phyloP scores from a whole-genome alignment of 1,140 invertebrate species.

The Bilobella aurantiaca region DNA sequence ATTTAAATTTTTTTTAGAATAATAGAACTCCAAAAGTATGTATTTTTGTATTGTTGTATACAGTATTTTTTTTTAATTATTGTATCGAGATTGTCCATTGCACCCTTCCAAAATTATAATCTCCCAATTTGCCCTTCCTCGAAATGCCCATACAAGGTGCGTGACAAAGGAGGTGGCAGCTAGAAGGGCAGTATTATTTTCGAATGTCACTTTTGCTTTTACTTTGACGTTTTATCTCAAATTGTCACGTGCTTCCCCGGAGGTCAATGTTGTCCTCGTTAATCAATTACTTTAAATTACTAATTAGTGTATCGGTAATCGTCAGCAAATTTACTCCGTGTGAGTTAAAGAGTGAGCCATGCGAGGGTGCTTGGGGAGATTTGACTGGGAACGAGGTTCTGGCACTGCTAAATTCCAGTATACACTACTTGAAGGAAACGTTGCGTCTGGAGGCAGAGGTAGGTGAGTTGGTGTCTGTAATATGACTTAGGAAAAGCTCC shows the following conservation, averaged over 20 bases:
- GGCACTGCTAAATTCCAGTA: neutral
- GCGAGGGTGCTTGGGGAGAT: neutral
- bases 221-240: neutral
- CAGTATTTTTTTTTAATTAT: too few relatives aligned
- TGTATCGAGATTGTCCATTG: too few relatives aligned
- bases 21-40: too few relatives aligned
- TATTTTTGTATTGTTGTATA: too few relatives aligned
- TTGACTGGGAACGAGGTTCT: neutral
- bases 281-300: neutral
- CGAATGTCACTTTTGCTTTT: neutral
- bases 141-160: too few relatives aligned
- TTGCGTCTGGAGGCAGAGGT: neutral
- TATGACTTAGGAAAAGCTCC: too few relatives aligned
- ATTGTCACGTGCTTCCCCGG: neutral
- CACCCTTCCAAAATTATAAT: too few relatives aligned
- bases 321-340: neutral
- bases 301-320: neutral
- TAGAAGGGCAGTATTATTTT: neutral
- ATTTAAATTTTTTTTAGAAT: too few relatives aligned
- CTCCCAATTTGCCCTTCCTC: too few relatives aligned
- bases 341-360: neutral
- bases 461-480: too few relatives aligned
- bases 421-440: neutral
- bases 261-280: neutral
- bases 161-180: too few relatives aligned